These are phyloP conservation scores for Calyptomena viridis DNA, from an alignment of 2,113 vertebrate genomes.

Conservation along the genomic window DNA sequence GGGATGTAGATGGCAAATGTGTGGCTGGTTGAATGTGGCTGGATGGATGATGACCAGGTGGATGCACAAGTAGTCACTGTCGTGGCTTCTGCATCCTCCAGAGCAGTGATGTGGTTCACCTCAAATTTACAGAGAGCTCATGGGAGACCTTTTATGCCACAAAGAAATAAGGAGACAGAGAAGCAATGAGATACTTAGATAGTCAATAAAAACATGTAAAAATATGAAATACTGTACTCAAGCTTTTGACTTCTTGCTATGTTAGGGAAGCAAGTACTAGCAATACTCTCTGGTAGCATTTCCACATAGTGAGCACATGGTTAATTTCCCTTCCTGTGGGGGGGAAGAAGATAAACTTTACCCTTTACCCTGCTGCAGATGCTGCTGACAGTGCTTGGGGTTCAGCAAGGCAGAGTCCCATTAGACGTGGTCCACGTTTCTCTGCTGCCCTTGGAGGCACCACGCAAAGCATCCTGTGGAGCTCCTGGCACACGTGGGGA, in stretches of 20 bases:
- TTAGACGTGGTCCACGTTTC: neutral
- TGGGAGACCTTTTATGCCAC: neutral
- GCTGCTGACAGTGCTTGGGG: neutral
- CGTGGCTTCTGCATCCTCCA: neutral
- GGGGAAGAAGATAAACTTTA: neutral
- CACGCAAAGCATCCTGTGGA: neutral
- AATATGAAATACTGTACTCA: neutral
- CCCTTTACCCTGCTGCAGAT: neutral
- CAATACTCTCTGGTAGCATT: neutral
- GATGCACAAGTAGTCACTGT: accelerated
- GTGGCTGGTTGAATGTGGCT: neutral
- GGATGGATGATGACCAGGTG: neutral
- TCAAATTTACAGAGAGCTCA: neutral
- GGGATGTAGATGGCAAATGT: neutral
- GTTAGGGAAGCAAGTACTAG: neutral
- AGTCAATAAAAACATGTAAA: neutral
- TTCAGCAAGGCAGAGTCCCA: neutral
- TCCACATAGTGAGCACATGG: neutral
- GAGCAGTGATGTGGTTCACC: neutral
- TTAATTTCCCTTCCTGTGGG: neutral
- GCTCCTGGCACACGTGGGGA: neutral
- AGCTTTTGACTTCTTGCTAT: neutral
- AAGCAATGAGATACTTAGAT: neutral
- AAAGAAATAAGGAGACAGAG: neutral
- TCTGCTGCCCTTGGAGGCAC: neutral